These are phyloP conservation scores for Agrochola lota DNA, from an alignment of 2,888 invertebrate genomes.

Conservation along the genomic window DNA sequence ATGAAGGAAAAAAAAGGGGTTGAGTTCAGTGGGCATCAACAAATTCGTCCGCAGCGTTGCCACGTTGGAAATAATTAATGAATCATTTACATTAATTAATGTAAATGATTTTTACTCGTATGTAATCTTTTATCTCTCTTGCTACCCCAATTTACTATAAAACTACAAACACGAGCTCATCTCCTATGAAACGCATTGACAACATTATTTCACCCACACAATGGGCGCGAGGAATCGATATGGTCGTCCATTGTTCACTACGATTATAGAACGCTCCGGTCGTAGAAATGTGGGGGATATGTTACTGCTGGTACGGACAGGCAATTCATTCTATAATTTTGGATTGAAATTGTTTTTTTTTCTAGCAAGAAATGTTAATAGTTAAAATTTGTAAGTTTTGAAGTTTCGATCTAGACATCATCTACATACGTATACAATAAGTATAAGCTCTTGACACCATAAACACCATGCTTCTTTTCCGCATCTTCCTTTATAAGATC, in stretches of 20 bases:
- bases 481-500: conserved; percentile 9
- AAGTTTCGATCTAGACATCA: neutral
- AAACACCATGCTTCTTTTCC: neutral
- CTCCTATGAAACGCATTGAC: conserved; percentile 32
- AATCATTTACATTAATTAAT: too few species aligned
- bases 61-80: neutral
- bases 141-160: neutral
- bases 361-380: neutral
- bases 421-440: neutral
- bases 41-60: neutral
- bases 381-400: too few species aligned
- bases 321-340: neutral
- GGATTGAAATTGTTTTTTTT: too few species aligned
- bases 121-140: too few species aligned
- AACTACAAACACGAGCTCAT: conserved; percentile 18
- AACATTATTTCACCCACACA: conserved; percentile 35
- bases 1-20: too few species aligned
- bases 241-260: conserved; percentile 28
- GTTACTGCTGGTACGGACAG: neutral
- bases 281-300: conserved; percentile 11
- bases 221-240: conserved; percentile 42
- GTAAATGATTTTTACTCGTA: too few species aligned
- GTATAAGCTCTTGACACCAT: neutral
- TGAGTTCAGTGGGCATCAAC: too few species aligned
- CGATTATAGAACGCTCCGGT: conserved; percentile 33